Evolutionary conservation across 2,797 vertebrate species (phyloP), one percentile per base, ranked within the genome.

Genomic region (Momotus momota): DNA sequence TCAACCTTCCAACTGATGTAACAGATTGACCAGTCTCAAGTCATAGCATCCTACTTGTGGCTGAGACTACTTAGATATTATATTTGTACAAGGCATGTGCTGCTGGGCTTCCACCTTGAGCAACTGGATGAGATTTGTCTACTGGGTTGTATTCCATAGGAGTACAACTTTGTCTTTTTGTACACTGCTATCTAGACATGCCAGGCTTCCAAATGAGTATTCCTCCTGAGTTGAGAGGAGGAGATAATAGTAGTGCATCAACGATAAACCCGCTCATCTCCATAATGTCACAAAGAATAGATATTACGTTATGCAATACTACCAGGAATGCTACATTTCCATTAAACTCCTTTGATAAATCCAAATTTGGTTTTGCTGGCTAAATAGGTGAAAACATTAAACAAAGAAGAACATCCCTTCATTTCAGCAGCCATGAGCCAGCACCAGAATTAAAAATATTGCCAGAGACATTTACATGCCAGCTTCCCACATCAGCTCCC

Each of bases 291-390:
- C 43, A 62, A 61, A 64, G 19, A 58, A 31, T 25, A 69, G 13
- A 25, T 35, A 4, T 31, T 29, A 20, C 0, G 0, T 38, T 74
- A 64, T 54, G 10, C 0, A 2, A 14, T 33, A 8, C 13, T 67
- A 25, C 8, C 19, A 27, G 22, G 6, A 23, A 46, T 88, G 9
- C 10, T 43, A 1, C 58, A 51, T 67, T 78, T 88, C 41, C 35
- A 40, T 41, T 17, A 26, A 2, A n/a, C 4, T 64, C 43, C 48
- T 64, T 43, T 27, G 9, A 31, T 61, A 69, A 80, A 54, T 77
- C 12, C 26, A 65, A 45, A 16, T 71, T 86, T 85, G 26, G 0
- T 62, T 93, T 85, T 93, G 4, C 21, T 82, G 41, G 4, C 22
- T 69, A 18, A 54, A 2, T 35, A 55, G 4, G 14, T 73, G 64